Percentiles rank a stretch among this genome's conserved stretches.
Conservation (phyloP, 2,797 vertebrate species). For the Muscicapa comitata region DNA sequence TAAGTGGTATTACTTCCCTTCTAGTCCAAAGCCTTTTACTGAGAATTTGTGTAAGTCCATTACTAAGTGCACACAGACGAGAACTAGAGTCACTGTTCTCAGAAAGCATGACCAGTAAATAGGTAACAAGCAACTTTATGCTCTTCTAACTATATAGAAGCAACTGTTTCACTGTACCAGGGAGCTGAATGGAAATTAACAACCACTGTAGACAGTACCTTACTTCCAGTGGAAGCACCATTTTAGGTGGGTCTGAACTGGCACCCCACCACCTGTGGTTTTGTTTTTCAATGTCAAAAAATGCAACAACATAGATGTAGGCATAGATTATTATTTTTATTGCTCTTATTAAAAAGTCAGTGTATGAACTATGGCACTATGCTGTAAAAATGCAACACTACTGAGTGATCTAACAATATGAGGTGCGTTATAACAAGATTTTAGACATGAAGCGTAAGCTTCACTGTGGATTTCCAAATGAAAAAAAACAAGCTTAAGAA, state of each 20-base stretch:
- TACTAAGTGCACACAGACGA: neutral
- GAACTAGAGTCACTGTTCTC: neutral
- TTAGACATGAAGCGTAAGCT: conserved; percentile 6
- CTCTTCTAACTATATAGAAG: neutral
- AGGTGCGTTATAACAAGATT: neutral
- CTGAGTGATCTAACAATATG: conserved; percentile 5
- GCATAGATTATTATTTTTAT: conserved; percentile 35
- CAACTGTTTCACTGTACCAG: neutral
- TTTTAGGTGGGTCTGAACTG: neutral
- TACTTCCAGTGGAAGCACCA: neutral
- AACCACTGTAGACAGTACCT: neutral
- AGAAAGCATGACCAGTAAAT: neutral
- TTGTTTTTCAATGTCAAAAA: neutral
- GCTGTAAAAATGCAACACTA: conserved; percentile 54
- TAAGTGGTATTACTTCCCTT: neutral
- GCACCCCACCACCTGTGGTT: neutral
- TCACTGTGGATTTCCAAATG: neutral
- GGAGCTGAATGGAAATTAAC: neutral
- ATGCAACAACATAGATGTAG: neutral
- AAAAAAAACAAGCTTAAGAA: neutral
- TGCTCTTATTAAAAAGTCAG: conserved; percentile 53
- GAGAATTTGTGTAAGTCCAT: neutral
- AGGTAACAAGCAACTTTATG: neutral
- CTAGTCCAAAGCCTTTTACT: neutral
- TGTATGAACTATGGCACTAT: conserved; percentile 18